phyloP scores from a whole-genome alignment of 1,140 invertebrate species.

The Leptinotarsa undecemlineata region DNA sequence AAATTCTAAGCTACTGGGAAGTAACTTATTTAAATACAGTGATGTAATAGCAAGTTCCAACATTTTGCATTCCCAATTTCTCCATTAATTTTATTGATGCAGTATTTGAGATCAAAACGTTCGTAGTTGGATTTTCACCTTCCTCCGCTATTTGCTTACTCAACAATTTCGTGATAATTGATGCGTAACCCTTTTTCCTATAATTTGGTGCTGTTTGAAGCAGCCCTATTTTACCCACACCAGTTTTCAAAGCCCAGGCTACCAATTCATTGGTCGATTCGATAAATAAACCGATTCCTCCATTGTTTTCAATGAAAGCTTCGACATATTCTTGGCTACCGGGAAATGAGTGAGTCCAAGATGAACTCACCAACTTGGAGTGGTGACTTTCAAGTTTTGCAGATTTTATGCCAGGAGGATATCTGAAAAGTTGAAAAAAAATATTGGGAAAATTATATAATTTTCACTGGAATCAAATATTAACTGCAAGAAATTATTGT shows the following conservation, averaged over 20 bases:
- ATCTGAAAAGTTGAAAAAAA: neutral
- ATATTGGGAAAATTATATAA: too few species aligned
- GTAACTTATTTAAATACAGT: neutral
- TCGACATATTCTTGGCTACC: conserved; percentile 44
- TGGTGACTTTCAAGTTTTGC: neutral
- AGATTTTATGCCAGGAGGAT: neutral
- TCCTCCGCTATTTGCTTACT: conserved; percentile 47
- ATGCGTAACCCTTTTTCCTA: conserved; percentile 53
- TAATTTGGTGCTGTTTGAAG: conserved; percentile 51
- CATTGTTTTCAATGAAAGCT: conserved; percentile 43
- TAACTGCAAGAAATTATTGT: too few species aligned
- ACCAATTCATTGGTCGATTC: conserved; percentile 42
- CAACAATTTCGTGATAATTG: conserved; percentile 48
- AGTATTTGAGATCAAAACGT: conserved; percentile 45
- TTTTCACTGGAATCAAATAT: too few species aligned
- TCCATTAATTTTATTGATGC: conserved; percentile 50
- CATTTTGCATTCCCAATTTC: conserved; percentile 50
- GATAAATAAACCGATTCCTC: conserved; percentile 46
- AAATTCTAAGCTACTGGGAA: too few species aligned
- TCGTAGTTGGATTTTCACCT: conserved; percentile 52
- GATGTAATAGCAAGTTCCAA: conserved; percentile 19
- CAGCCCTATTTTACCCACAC: conserved; percentile 51
- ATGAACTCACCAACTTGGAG: neutral
- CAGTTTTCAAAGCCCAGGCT: conserved; percentile 50
- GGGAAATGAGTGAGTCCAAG: neutral